Base-by-base conservation (phyloP, 2,888 invertebrate genomes). In the Coelopa pilipes region DNA sequence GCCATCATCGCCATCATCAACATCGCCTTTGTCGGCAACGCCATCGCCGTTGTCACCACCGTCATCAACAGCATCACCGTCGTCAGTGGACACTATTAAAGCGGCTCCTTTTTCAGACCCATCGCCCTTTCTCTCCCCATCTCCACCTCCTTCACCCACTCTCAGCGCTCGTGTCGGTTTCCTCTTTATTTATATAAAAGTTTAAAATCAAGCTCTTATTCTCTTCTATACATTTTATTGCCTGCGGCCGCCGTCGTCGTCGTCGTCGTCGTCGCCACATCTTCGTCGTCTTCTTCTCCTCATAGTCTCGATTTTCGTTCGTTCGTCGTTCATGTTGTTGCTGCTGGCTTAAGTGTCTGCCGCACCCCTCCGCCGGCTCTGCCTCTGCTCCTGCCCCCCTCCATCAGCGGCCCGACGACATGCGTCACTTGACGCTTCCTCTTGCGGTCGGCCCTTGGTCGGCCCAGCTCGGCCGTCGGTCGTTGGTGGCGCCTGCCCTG, bases 391-490 rank as follows among this genome's bases (percentile, higher is more conserved):
- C 7, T 34, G 34, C 34, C 34, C 34, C 7, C 15, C 62, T 34
- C 34, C 34, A 34, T 34, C 34, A n/a, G n/a, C 34, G 34, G 7
- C 34, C 46, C 45, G 7, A n/a, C 34, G 24, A 17, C 59, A 21
- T 19, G n/a, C 21, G 17, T n/a, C 17, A 19, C 19, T n/a, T 63
- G n/a, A 21, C 62, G 62, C 46, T 63, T 63, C 34, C 15, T 24
- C 12, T 57, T 57, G 49, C 47, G 53, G 53, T 73, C 75, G 74
- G 71, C 76, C n/a, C n/a, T n/a, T n/a, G n/a, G n/a, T n/a, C n/a
- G n/a, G n/a, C n/a, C n/a, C n/a, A n/a, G n/a, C n/a, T 79, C 78
- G 79, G 81, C 81, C 79, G 79, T 79, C 67, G 73, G 59, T 71
- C 78, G 77, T 79, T 78, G 78, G 76, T 82, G 78, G 75, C 74